phyloP scores from a whole-genome alignment of 2,888 invertebrate genomes.

The Ernsta delagoae region DNA sequence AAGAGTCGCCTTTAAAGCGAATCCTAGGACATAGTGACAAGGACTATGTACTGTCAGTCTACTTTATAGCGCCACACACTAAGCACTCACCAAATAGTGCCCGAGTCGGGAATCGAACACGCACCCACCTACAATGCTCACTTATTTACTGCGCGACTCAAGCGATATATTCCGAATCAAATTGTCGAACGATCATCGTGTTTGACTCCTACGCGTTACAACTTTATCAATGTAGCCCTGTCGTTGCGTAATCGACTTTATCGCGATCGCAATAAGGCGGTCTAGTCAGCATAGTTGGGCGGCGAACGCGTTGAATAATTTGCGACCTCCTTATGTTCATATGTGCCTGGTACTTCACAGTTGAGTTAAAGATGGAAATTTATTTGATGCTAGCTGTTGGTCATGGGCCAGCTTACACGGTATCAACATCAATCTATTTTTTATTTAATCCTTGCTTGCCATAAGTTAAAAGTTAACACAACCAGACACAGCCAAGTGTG shows the following conservation, averaged over 20 bases:
- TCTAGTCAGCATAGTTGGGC: conserved; percentile 30
- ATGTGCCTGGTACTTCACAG: conserved; percentile 61
- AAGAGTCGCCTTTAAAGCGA: too few species aligned
- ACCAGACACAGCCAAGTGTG: too few species aligned
- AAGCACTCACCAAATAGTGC: conserved; percentile 55
- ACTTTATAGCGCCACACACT: conserved; percentile 58
- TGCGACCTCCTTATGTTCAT: conserved; percentile 69
- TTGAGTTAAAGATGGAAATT: conserved; percentile 36
- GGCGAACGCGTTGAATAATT: conserved; percentile 58
- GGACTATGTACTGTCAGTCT: conserved; percentile 42
- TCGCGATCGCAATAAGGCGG: conserved; percentile 28
- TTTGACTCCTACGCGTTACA: conserved; percentile 68
- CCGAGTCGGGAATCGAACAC: conserved; percentile 65
- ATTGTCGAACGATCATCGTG: conserved; percentile 78
- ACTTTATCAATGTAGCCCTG: conserved; percentile 37
- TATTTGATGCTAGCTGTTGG: conserved; percentile 24
- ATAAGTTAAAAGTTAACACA: too few species aligned
- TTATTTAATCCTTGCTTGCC: not conserved
- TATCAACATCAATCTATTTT: not conserved
- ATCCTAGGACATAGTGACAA: too few species aligned
- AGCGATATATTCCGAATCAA: conserved; percentile 77
- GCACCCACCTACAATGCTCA: conserved; percentile 65
- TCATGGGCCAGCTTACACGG: conserved; percentile 14
- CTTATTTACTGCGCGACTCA: conserved; percentile 68
- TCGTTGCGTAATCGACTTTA: conserved; percentile 50